Evolutionary conservation across 2,888 invertebrate genomes (phyloP).

Genomic region (Ectropis crepuscularia): DNA sequence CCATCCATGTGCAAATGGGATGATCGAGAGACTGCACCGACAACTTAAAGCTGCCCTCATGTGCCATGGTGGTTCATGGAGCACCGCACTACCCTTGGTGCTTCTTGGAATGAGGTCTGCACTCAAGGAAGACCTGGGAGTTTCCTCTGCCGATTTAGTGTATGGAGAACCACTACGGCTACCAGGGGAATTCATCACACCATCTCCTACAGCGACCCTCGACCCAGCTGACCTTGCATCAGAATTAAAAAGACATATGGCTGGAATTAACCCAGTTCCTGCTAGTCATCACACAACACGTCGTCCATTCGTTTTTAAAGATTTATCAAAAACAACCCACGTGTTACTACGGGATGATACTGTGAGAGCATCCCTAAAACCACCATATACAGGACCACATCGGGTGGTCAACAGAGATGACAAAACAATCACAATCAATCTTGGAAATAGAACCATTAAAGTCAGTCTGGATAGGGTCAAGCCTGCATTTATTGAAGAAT

Average conservation of each 20-base stretch:
- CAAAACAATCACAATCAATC: not conserved
- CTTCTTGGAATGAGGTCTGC: too few species aligned
- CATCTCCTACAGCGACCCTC: too few species aligned
- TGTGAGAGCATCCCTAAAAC: not conserved
- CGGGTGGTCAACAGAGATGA: not conserved
- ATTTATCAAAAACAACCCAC: not conserved
- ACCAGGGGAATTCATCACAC: too few species aligned
- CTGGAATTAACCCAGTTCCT: not conserved
- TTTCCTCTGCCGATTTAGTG: conserved; percentile 9
- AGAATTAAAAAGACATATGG: not conserved
- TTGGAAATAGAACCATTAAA: not conserved
- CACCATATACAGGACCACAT: conserved; percentile 7
- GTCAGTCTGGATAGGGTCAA: conserved; percentile 1
- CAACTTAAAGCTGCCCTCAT: conserved; percentile 6
- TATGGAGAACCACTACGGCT: too few species aligned
- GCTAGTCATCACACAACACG: too few species aligned
- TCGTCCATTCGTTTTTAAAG: conserved; percentile 1
- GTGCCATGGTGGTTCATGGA: conserved; percentile 8
- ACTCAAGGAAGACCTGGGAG: conserved; percentile 9
- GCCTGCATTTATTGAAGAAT: conserved; percentile 3
- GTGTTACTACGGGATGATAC: conserved; percentile 5
- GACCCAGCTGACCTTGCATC: not conserved
- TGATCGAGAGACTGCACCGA: too few species aligned
- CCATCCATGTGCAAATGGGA: conserved; percentile 9
- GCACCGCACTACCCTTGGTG: conserved; percentile 1